Evolutionary conservation across 2,113 vertebrate genomes (phyloP).

Genomic region (Urocolius indicus): DNA sequence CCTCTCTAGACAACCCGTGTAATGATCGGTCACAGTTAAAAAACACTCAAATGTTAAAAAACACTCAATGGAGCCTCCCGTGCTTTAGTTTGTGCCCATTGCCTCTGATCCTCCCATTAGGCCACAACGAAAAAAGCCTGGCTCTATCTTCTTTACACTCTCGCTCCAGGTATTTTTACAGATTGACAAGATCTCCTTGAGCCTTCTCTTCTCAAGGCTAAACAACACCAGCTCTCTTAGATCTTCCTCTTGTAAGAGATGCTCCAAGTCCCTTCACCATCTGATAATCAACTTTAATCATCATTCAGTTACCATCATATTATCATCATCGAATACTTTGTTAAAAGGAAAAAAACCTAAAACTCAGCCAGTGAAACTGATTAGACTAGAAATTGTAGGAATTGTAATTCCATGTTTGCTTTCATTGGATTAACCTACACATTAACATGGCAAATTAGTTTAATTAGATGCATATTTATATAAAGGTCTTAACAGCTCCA

Average conservation of each 20-base stretch:
- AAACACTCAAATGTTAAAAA: too few species aligned
- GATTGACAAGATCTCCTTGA: neutral
- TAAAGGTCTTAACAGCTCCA: neutral
- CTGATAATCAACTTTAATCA: neutral
- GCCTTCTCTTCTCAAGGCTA: neutral
- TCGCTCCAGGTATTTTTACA: neutral
- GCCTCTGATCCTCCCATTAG: neutral
- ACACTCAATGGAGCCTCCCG: rapidly evolving
- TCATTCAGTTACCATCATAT: neutral
- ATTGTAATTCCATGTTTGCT: neutral
- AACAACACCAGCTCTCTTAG: neutral
- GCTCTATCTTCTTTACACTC: neutral
- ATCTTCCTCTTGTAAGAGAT: neutral
- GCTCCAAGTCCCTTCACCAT: neutral
- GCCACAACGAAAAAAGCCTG: neutral
- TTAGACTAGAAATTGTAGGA: neutral
- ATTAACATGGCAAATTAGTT: neutral
- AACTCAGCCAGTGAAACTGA: neutral
- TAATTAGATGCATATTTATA: neutral
- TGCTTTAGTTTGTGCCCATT: neutral
- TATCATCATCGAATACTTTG: neutral
- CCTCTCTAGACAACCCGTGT: neutral
- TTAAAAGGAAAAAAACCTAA: neutral
- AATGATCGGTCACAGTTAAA: neutral
- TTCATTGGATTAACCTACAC: neutral